Evolutionary conservation across 2,797 vertebrate genomes (phyloP).

Genomic region (Sebastes taczanowskii): DNA sequence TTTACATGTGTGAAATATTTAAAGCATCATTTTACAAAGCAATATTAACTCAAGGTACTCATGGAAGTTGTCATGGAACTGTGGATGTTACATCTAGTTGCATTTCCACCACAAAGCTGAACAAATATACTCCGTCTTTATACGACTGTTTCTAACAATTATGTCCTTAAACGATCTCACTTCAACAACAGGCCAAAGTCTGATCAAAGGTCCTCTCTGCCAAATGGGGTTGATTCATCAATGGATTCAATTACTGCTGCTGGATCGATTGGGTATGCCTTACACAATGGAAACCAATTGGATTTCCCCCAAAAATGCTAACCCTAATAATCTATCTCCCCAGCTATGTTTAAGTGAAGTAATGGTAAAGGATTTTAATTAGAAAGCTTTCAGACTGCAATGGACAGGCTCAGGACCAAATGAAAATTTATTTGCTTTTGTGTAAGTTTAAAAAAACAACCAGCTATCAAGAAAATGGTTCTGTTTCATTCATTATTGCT

Average conservation of each 20-base stretch:
- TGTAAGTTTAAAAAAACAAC: neutral
- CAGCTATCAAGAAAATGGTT: neutral
- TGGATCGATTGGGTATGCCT: slow-evolving; percentile 12
- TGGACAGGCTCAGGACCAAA: slow-evolving; percentile 1
- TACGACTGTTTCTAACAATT: neutral
- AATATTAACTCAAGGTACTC: neutral
- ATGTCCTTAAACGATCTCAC: neutral
- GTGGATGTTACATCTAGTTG: neutral
- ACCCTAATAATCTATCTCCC: neutral
- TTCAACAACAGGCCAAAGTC: neutral
- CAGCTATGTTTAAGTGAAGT: slow-evolving; percentile 1
- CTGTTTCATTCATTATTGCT: neutral
- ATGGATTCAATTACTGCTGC: slow-evolving; percentile 21
- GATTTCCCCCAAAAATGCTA: slow-evolving; percentile 28
- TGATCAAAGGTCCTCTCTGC: neutral
- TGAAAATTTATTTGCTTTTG: slow-evolving; percentile 11
- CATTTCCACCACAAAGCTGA: neutral
- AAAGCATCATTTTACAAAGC: neutral
- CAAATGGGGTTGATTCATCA: neutral
- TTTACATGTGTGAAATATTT: neutral
- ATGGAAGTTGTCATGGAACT: neutral
- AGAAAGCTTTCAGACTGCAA: slow-evolving; percentile 36
- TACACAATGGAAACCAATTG: slow-evolving; percentile 14
- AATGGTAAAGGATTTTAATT: slow-evolving; percentile 37
- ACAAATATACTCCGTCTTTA: neutral